Conservation (phyloP, 2,888 invertebrate species). For the Oscheius sp. region DNA sequence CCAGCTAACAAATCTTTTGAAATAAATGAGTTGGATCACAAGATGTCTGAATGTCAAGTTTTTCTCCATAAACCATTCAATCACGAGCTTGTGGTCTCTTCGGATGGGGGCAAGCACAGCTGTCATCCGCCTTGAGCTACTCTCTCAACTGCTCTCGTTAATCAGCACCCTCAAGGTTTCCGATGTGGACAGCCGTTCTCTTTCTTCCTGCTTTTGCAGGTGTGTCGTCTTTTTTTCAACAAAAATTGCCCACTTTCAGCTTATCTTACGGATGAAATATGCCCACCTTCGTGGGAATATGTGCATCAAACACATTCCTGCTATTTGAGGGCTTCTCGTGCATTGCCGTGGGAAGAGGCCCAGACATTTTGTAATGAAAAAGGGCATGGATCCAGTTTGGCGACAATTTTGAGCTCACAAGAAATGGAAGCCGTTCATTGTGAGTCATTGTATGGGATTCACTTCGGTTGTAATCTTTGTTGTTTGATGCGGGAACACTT, state of each 20-base stretch:
- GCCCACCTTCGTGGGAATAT: slow-evolving; percentile 15
- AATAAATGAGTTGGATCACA: slow-evolving; percentile 5
- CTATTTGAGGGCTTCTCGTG: background rate
- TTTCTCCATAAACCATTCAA: slow-evolving; percentile 20
- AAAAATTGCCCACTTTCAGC: background rate
- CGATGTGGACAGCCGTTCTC: slow-evolving; percentile 26
- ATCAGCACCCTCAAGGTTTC: slow-evolving; percentile 11
- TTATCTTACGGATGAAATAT: slow-evolving; percentile 4
- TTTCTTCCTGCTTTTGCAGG: background rate
- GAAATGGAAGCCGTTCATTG: slow-evolving; percentile 19
- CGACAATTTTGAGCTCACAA: slow-evolving; percentile 23
- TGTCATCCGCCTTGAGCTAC: slow-evolving; percentile 7
- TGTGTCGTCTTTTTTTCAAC: background rate
- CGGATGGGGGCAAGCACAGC: slow-evolving; percentile 23
- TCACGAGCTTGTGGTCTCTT: slow-evolving; percentile 26
- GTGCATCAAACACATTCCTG: slow-evolving; percentile 25
- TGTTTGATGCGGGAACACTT: background rate
- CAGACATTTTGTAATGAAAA: background rate
- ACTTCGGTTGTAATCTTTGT: background rate
- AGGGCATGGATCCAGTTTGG: background rate
- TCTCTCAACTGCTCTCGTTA: slow-evolving; percentile 23
- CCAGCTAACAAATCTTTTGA: slow-evolving; percentile 4
- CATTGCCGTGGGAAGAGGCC: slow-evolving; percentile 26
- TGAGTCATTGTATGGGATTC: background rate
- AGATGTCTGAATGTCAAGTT: slow-evolving; percentile 16